Conservation (phyloP, 2,797 vertebrate species). For the Crenichthys baileyi region DNA sequence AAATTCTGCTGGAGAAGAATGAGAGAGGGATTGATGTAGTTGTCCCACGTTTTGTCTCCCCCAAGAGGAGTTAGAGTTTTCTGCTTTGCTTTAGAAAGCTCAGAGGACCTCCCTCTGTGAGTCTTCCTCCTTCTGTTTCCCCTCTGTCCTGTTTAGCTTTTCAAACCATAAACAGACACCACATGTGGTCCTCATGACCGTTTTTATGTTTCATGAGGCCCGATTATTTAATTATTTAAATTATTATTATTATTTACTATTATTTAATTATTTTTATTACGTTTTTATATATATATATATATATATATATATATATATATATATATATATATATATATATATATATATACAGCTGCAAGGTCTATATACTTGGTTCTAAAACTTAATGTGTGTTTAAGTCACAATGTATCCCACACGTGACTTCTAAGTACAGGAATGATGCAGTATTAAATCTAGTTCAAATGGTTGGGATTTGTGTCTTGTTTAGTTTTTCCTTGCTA, state of each 20-base stretch:
- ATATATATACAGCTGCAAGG: too few species aligned
- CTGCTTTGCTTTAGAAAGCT: slow-evolving; percentile 29
- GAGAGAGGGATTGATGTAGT: slow-evolving; percentile 28
- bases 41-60: slow-evolving; percentile 72
- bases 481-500: slow-evolving; percentile 60
- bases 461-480: slow-evolving; percentile 63
- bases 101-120: slow-evolving; percentile 51
- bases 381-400: slow-evolving; percentile 64
- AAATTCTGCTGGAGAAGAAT: slow-evolving; percentile 19
- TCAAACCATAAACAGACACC: slow-evolving; percentile 64
- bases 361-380: slow-evolving; percentile 57
- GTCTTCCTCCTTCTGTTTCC: slow-evolving; percentile 38
- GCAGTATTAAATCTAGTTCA: slow-evolving; percentile 52
- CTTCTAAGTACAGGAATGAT: slow-evolving; percentile 46
- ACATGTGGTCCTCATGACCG: slow-evolving; percentile 62
- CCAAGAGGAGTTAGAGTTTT: slow-evolving; percentile 64
- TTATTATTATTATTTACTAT: too few species aligned
- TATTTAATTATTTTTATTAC: slow-evolving; percentile 24
- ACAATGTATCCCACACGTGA: slow-evolving; percentile 55
- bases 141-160: slow-evolving; percentile 49
- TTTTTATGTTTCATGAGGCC: slow-evolving; percentile 52
- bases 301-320: neutral
- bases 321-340: slow-evolving; percentile 19
- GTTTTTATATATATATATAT: slow-evolving; percentile 33
- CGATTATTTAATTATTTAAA: slow-evolving; percentile 12